Base-by-base conservation (phyloP, 2,113 vertebrate species). In the Epinephelus cyanopodus region DNA sequence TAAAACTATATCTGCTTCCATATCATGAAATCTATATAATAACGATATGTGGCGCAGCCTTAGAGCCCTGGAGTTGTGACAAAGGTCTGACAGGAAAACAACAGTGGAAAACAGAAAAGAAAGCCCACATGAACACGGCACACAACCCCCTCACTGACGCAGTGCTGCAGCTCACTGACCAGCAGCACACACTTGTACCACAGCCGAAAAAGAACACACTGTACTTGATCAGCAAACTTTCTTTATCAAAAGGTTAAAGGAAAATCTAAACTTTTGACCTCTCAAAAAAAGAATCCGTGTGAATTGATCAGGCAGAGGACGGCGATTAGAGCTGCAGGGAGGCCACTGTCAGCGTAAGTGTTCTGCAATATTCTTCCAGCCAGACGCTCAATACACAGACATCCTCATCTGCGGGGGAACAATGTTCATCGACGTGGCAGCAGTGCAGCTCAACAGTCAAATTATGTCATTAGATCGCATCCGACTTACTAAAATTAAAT, bases 391-490 rank as follows among this genome's bases (percentile, higher is more conserved):
- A 63, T 54, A 77, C 52, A 7, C 63, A 60, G 66, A 50, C 61
- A 29, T 37, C 63, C 47, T 39, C 25, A 21, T n/a, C 50, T 64
- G 53, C 42, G 64, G 64, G 25, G 42, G 53, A 48, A 65, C 72
- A 42, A 45, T 47, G 62, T 37, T 67, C n/a, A 84, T 62, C 12
- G 1, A 56, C 2, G 12, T 37, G 56, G 60, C 68, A 54, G 75
- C 69, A 13, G 37, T 5, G 18, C 45, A 53, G 45, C 17, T 5
- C 19, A 19, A 73, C 62, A 33, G 15, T 29, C n/a, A 50, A 45
- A 14, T 33, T 13, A 61, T 61, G 54, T 81, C 74, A 73, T 42
- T 37, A 62, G 33, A 65, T 14, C 68, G 65, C 27, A 57, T 57
- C 14, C 15, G 19, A 57, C 23, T 64, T 33, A 29, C 19, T 6